Conservation (phyloP, 2,797 vertebrate genomes). For the Falco concolor region DNA sequence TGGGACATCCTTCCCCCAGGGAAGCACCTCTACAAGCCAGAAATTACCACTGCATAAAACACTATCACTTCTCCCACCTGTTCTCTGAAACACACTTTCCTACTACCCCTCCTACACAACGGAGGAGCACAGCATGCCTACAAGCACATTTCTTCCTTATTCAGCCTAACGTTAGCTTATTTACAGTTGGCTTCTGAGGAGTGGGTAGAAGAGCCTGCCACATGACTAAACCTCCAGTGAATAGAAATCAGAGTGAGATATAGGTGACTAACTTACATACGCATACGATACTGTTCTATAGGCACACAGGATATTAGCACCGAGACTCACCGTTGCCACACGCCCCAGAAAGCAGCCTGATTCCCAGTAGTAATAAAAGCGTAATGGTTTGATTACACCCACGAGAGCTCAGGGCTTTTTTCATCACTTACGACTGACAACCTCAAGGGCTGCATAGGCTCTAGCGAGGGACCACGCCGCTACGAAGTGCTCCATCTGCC, state of each 20-base stretch:
- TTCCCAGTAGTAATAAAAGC: not conserved
- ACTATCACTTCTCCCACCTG: slow-evolving; percentile 21
- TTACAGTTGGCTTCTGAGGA: slow-evolving; percentile 7
- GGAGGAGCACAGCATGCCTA: not conserved
- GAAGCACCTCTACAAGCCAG: slow-evolving; percentile 20
- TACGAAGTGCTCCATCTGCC: not conserved
- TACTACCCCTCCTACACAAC: slow-evolving; percentile 40
- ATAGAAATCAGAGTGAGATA: not conserved
- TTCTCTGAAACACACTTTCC: slow-evolving; percentile 23
- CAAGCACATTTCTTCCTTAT: slow-evolving; percentile 35
- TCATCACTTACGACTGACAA: not conserved
- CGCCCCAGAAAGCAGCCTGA: not conserved
- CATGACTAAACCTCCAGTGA: slow-evolving; percentile 9
- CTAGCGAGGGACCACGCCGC: not conserved
- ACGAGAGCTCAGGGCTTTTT: not conserved
- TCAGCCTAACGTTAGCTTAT: not conserved
- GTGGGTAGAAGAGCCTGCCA: slow-evolving; percentile 21
- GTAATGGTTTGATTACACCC: not conserved
- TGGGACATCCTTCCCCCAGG: slow-evolving; percentile 7
- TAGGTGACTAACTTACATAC: not conserved
- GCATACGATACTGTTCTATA: rapidly evolving
- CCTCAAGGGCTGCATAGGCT: not conserved
- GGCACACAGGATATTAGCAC: not conserved
- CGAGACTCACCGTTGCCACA: not conserved
- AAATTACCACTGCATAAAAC: slow-evolving; percentile 41